These are phyloP conservation scores for Scaptomyza cyrtandrae DNA, from an alignment of 2,888 invertebrate genomes.

Conservation along the genomic window DNA sequence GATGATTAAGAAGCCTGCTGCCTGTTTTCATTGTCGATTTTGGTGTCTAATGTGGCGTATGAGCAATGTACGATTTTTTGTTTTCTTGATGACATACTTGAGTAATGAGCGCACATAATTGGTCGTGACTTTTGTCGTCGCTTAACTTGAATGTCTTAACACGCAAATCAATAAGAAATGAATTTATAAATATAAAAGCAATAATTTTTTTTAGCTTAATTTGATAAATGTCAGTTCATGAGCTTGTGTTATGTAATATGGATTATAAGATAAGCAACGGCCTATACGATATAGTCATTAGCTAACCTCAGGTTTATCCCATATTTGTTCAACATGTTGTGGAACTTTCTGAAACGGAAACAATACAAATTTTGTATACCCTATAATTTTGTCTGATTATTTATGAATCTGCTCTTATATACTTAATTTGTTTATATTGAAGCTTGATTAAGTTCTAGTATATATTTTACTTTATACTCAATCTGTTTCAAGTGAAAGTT, in stretches of 20 bases:
- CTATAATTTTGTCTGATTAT: background rate
- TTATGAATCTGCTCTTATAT: too few relatives aligned
- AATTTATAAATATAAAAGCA: background rate
- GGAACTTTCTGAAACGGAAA: background rate
- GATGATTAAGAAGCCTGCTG: constrained; percentile 38
- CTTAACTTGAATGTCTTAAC: background rate
- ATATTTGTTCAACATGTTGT: background rate
- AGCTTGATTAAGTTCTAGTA: too few relatives aligned
- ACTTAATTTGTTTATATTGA: too few relatives aligned
- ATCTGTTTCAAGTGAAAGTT: too few relatives aligned
- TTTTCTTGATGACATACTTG: constrained; percentile 13
- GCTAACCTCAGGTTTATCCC: background rate
- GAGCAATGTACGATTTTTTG: constrained; percentile 39
- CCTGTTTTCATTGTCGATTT: constrained; percentile 23
- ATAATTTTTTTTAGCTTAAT: too few relatives aligned
- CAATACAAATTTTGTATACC: background rate
- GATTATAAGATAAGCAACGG: too few relatives aligned
- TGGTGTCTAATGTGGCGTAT: constrained; percentile 46
- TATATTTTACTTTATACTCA: too few relatives aligned
- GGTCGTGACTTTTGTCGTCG: constrained; percentile 21
- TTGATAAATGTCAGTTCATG: too few relatives aligned
- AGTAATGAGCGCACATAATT: constrained; percentile 11
- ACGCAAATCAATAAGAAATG: background rate
- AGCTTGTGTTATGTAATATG: too few relatives aligned
- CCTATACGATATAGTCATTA: background rate